A percentile compares a stretch with the other conserved stretches of the same genome.
These are phyloP conservation scores for Pterocles burchelli DNA, from an alignment of 2,113 vertebrate species.

Conservation along the genomic window DNA sequence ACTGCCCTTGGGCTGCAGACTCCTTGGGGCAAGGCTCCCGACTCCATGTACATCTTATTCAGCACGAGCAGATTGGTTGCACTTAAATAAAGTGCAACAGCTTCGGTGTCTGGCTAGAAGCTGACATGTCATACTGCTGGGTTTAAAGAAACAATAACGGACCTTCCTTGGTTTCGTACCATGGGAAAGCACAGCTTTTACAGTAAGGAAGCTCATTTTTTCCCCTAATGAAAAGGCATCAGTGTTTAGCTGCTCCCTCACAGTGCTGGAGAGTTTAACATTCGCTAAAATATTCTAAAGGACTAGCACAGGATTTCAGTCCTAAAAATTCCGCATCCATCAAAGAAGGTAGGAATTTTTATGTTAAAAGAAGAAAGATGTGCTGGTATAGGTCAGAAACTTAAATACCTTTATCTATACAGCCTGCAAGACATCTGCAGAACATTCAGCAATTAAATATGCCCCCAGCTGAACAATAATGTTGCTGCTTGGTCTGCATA, in stretches of 20 bases:
- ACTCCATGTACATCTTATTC: not conserved
- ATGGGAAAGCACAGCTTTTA: not conserved
- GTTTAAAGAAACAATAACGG: not conserved
- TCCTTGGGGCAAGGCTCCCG: not conserved
- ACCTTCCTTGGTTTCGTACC: not conserved
- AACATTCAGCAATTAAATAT: constrained; percentile 75
- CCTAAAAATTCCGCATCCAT: constrained; percentile 30
- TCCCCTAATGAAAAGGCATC: not conserved
- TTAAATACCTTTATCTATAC: constrained; percentile 68
- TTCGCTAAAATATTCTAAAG: not conserved
- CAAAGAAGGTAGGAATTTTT: constrained; percentile 46
- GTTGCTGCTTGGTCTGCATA: constrained; percentile 66
- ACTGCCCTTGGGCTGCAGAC: not conserved
- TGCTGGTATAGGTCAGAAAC: constrained; percentile 54
- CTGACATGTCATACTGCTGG: not conserved
- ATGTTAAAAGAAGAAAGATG: constrained; percentile 52
- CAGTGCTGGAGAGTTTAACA: not conserved
- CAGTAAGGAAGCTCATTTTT: not conserved
- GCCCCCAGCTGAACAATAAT: constrained; percentile 71
- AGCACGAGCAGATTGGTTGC: not conserved
- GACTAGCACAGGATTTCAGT: not conserved
- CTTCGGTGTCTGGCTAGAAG: not conserved
- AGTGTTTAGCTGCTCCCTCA: not conserved
- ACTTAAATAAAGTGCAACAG: not conserved
- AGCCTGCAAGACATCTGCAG: constrained; percentile 72